These are phyloP conservation scores for Cryptus armator DNA, from an alignment of 2,888 invertebrate species.

Conservation along the genomic window DNA sequence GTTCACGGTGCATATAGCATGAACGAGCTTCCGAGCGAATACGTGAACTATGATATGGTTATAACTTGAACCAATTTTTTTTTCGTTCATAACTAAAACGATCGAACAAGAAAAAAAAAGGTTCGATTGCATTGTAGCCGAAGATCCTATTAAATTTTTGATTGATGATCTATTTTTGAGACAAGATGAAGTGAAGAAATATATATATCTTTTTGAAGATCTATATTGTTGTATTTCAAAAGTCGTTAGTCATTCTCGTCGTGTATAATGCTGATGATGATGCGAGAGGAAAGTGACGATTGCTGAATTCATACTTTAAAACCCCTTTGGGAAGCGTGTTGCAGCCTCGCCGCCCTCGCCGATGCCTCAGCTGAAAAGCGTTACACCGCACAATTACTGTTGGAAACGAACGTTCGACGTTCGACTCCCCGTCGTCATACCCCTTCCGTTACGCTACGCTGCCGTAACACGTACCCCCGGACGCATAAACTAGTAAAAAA, in stretches of 20 bases:
- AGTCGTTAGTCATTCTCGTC: constrained; percentile 62
- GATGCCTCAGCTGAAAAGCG: constrained; percentile 49
- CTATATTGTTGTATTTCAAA: constrained; percentile 39
- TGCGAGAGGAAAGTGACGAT: constrained; percentile 46
- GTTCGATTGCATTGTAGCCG: not conserved
- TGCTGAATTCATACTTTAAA: constrained; percentile 50
- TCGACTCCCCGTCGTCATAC: constrained; percentile 63
- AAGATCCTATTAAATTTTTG: not conserved
- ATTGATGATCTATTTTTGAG: constrained; percentile 41
- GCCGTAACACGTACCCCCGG: constrained; percentile 43
- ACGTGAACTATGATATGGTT: not conserved
- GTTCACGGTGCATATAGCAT: not conserved
- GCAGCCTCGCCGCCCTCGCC: constrained; percentile 17
- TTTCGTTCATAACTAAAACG: not conserved
- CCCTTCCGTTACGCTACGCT: constrained; percentile 57
- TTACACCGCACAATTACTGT: constrained; percentile 67
- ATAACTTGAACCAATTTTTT: not conserved
- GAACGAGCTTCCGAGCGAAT: not conserved
- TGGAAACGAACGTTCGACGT: constrained; percentile 59
- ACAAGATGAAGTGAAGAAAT: constrained; percentile 16
- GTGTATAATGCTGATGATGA: constrained; percentile 26
- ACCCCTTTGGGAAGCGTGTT: constrained; percentile 46
- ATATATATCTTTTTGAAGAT: constrained; percentile 18
- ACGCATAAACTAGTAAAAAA: constrained; percentile 17
- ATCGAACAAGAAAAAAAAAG: not conserved